These are phyloP conservation scores for Xiphydria camelus DNA, from an alignment of 2,888 invertebrate genomes.

Conservation along the genomic window DNA sequence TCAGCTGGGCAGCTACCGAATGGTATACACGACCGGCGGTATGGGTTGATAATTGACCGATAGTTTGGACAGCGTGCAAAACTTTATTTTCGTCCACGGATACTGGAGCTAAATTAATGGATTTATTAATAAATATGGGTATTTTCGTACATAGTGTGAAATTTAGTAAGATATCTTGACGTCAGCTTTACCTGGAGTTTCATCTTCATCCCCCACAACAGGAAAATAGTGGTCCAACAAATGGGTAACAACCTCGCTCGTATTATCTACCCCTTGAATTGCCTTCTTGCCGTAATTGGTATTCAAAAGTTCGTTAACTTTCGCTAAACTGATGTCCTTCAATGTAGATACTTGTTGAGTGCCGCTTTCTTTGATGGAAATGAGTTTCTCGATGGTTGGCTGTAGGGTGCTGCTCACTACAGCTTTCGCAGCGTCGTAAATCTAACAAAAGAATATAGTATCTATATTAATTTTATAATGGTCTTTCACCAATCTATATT, in stretches of 20 bases:
- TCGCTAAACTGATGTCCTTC: slow-evolving; percentile 72
- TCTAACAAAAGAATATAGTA: slow-evolving; percentile 29
- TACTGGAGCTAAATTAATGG: slow-evolving; percentile 63
- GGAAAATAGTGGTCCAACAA: slow-evolving; percentile 78
- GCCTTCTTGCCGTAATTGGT: slow-evolving; percentile 73
- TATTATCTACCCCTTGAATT: slow-evolving; percentile 69
- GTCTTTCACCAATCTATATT: too few relatives aligned
- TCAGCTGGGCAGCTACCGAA: slow-evolving; percentile 69
- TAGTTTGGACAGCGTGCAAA: slow-evolving; percentile 73
- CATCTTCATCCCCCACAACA: slow-evolving; percentile 59
- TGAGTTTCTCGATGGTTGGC: slow-evolving; percentile 53
- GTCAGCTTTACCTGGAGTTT: slow-evolving; percentile 57
- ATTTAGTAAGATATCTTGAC: slow-evolving; percentile 15
- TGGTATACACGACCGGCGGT: slow-evolving; percentile 74
- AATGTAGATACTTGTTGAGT: slow-evolving; percentile 68
- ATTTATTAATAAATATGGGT: background rate
- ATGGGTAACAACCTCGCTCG: slow-evolving; percentile 71
- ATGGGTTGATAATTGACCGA: slow-evolving; percentile 73
- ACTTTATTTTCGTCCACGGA: slow-evolving; percentile 69
- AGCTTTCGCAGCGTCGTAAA: slow-evolving; percentile 51
- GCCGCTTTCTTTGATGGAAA: slow-evolving; percentile 60
- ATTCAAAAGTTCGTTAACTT: slow-evolving; percentile 72
- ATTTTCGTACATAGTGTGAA: slow-evolving; percentile 13
- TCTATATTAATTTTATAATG: too few relatives aligned
- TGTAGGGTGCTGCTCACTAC: slow-evolving; percentile 51